Percentiles rank a stretch among this genome's conserved stretches.
phyloP scores from a whole-genome alignment of 2,888 invertebrate species.

The Rhyacophila evoluta region DNA sequence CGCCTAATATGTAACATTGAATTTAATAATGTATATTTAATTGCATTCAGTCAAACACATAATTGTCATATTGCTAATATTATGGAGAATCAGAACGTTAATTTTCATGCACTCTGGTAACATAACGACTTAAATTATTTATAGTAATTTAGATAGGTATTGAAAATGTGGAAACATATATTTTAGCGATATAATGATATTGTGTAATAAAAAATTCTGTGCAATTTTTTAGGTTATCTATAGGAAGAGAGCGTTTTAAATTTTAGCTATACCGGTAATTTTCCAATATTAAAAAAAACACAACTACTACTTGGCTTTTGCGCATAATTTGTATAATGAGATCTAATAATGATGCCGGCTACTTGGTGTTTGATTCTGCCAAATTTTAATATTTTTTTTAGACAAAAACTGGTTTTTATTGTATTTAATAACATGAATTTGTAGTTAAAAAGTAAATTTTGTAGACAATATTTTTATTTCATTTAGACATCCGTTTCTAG shows the following conservation, averaged over 20 bases:
- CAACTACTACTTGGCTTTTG: too few relatives aligned
- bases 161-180: background rate
- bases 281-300: background rate
- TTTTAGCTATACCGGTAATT: constrained; percentile 4
- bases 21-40: background rate
- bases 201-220: background rate
- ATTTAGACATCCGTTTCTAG: too few relatives aligned
- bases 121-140: background rate
- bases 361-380: too few relatives aligned
- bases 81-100: background rate
- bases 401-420: too few relatives aligned
- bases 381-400: too few relatives aligned
- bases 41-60: background rate
- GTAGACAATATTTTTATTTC: too few relatives aligned
- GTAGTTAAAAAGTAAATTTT: too few relatives aligned
- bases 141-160: background rate
- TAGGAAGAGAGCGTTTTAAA: background rate
- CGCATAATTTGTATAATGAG: too few relatives aligned
- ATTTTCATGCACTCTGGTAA: background rate
- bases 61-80: background rate
- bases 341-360: too few relatives aligned
- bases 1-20: background rate
- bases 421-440: too few relatives aligned
- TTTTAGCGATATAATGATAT: background rate
- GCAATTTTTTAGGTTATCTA: constrained; percentile 2